These are phyloP conservation scores for Oreamnos americanus DNA, from an alignment of 2,113 vertebrate genomes.

Conservation along the genomic window DNA sequence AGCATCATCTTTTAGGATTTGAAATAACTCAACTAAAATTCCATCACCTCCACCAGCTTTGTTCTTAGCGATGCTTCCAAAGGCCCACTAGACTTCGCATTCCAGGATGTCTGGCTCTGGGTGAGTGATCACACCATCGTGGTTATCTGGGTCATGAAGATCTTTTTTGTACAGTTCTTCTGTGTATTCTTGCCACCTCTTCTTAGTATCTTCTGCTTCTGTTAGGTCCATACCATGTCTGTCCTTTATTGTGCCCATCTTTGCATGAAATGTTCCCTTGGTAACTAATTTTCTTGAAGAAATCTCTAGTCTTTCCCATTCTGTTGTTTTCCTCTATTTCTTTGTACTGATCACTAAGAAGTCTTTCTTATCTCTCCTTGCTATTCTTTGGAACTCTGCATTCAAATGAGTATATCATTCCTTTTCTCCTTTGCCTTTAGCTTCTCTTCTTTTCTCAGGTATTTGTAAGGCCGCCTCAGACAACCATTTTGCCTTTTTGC, in stretches of 20 bases:
- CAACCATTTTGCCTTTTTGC: not conserved
- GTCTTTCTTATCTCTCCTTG: not conserved
- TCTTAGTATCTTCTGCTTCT: not conserved
- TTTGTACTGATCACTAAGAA: not conserved
- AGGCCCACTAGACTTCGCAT: not conserved
- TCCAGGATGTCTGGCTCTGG: not conserved
- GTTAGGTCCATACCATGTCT: not conserved
- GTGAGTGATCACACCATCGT: not conserved
- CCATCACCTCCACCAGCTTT: not conserved
- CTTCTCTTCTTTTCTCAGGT: not conserved
- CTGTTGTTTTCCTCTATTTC: not conserved
- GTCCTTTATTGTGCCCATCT: not conserved
- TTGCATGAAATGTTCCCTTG: not conserved
- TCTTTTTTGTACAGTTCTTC: not conserved
- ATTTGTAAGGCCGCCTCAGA: not conserved
- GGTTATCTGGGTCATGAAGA: not conserved
- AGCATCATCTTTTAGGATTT: not conserved
- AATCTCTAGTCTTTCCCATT: not conserved
- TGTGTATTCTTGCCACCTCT: not conserved
- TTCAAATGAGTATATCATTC: not conserved
- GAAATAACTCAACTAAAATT: not conserved
- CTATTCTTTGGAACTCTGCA: not conserved
- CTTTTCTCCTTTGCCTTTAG: not conserved
- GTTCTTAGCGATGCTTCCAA: not conserved
- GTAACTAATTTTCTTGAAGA: not conserved